A percentile compares a stretch with the other conserved stretches of the same genome.
Conservation (phyloP, 2,113 vertebrate genomes). For the Excalfactoria chinensis region DNA sequence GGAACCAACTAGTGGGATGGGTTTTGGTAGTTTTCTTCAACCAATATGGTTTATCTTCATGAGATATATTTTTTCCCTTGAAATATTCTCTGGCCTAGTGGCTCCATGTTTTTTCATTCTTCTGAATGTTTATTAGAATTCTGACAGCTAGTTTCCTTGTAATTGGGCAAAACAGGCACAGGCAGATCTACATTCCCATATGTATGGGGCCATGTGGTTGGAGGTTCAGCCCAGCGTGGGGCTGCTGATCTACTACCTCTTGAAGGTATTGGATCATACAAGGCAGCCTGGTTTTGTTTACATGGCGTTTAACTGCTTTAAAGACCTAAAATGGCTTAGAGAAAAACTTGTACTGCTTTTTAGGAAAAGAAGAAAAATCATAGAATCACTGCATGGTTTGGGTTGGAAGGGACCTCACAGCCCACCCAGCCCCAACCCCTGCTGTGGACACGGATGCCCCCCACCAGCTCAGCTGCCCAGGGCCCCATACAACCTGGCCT, state of each 20-base stretch:
- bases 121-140: not conserved
- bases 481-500: not conserved
- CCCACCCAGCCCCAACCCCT: too few relatives aligned
- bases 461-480: not conserved
- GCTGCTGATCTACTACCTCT: not conserved
- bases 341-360: not conserved
- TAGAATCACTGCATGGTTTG: not conserved
- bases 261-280: not conserved
- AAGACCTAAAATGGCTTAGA: not conserved
- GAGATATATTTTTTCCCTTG: not conserved
- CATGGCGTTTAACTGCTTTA: not conserved
- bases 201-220: fast-evolving
- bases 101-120: not conserved
- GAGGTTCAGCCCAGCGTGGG: not conserved
- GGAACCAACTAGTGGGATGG: not conserved
- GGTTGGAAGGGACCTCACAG: not conserved
- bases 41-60: not conserved
- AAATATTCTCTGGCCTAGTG: not conserved
- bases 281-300: not conserved
- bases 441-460: not conserved
- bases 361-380: not conserved
- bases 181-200: not conserved
- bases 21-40: not conserved
- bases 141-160: not conserved
- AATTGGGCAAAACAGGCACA: not conserved